These are phyloP conservation scores for Sciaenops ocellatus DNA, from an alignment of 2,797 vertebrate species.

Conservation along the genomic window DNA sequence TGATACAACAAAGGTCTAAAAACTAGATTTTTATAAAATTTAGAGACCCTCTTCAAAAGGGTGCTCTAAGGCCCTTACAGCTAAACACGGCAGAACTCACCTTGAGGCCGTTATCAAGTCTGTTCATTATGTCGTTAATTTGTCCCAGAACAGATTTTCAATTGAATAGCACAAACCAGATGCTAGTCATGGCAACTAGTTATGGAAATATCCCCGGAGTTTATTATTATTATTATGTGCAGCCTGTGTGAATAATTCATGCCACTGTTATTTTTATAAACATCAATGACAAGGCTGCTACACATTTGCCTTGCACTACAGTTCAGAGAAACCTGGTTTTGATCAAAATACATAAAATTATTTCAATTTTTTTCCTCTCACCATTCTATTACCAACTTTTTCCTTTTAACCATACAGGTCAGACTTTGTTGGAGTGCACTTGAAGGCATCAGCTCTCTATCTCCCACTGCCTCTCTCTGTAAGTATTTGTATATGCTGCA, in stretches of 20 bases:
- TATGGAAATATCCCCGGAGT: neutral
- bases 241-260: neutral
- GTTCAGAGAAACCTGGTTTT: neutral
- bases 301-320: neutral
- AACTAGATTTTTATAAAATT: neutral
- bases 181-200: neutral
- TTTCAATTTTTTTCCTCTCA: neutral
- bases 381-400: neutral
- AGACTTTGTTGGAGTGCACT: neutral
- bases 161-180: neutral
- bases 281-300: neutral
- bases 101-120: neutral
- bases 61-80: too few relatives aligned
- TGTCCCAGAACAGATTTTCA: neutral
- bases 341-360: neutral
- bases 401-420: neutral
- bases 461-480: neutral
- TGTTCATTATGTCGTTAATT: neutral
- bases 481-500: slow-evolving; percentile 29
- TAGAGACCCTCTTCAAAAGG: neutral
- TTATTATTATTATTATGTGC: neutral
- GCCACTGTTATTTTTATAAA: neutral
- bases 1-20: neutral
- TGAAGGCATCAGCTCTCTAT: slow-evolving; percentile 29
- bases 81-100: neutral